Evolutionary conservation across 2,888 invertebrate genomes (phyloP).

Genomic region (Barypeithes pellucidus): DNA sequence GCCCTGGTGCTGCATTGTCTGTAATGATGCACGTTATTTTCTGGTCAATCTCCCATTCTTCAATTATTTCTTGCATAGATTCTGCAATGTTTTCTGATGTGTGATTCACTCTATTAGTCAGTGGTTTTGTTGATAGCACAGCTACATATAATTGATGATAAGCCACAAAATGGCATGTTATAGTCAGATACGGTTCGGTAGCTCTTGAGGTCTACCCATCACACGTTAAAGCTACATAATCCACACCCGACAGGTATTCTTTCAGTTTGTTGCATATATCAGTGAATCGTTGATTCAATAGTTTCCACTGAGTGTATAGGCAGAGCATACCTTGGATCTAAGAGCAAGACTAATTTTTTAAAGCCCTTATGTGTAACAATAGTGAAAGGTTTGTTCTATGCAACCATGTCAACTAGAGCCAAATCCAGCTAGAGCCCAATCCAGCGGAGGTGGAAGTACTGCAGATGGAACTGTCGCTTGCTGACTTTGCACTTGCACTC

Average conservation of each 20-base stretch:
- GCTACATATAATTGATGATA: slow-evolving; percentile 12
- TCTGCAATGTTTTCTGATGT: slow-evolving; percentile 40
- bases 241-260: slow-evolving; percentile 30
- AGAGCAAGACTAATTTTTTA: slow-evolving; percentile 43
- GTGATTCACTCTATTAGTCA: slow-evolving; percentile 47
- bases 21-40: slow-evolving; percentile 58
- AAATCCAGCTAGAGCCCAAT: slow-evolving; percentile 24
- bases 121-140: slow-evolving; percentile 50
- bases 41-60: slow-evolving; percentile 34
- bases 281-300: slow-evolving; percentile 32
- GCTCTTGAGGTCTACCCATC: slow-evolving; percentile 46
- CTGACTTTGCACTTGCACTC: not conserved
- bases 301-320: slow-evolving; percentile 33
- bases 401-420: slow-evolving; percentile 44
- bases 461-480: not conserved
- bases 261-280: slow-evolving; percentile 32
- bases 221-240: slow-evolving; percentile 43
- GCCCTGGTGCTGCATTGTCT: slow-evolving; percentile 58
- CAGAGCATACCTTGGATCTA: slow-evolving; percentile 51
- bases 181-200: slow-evolving; percentile 45
- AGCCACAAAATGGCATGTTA: slow-evolving; percentile 40
- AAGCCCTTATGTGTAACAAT: slow-evolving; percentile 51
- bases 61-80: slow-evolving; percentile 15
- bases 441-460: slow-evolving; percentile 9
- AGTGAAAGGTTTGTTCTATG: slow-evolving; percentile 49